Evolutionary conservation across 35 echinoderm and acorn worm species (phyloP), one percentile per base, ranked within the genome.

Genomic region (Ophiothrix spiculata): DNA sequence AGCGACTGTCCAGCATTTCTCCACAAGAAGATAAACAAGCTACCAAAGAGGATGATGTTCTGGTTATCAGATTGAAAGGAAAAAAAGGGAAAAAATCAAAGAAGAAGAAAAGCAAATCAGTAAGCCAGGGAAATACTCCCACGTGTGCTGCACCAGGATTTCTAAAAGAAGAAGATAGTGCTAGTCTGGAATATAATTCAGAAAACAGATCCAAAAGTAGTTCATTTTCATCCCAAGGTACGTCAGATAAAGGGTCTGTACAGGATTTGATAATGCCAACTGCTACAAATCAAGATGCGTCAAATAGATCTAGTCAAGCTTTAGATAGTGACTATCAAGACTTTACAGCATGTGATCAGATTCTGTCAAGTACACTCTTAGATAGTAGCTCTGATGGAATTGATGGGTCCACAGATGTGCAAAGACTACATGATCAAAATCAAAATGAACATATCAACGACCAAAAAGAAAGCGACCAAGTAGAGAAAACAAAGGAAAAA

Each of bases 1-100:
- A 87, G 39, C 56, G 56, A 19, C 49, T 37, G 35, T 84, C 40
- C 35, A 33, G 37, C 17, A 63, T 54, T 13, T 31, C 42, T 15
- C 31, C 63, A 38, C 34, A 41, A 79, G 34, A 79, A n/a, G 36
- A 32, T 64, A 56, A 42, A 34, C 32, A 64, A 63, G 54, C 25
- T 1, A 64, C 39, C 49, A 76, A 87, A 49, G 80, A 84, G 0
- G 49, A 75, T 33, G 76, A 87, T 42, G 63, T 92, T 0, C 84
- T 87, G 63, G 90, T 92, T 32, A 92, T 92, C 15, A 85, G 84
- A 32, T 39, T 92, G 25, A 87, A 87, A 31, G 40, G 74, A 32
- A 87, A 80, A 76, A 86, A 86, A 36, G 32, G 35, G n/a, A 92
- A 85, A 79, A 87, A 87, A 77, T 39, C 45, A 1, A 85, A 86